These are phyloP conservation scores for Anomalospiza imberbis DNA, from an alignment of 2,797 vertebrate species.

Conservation along the genomic window DNA sequence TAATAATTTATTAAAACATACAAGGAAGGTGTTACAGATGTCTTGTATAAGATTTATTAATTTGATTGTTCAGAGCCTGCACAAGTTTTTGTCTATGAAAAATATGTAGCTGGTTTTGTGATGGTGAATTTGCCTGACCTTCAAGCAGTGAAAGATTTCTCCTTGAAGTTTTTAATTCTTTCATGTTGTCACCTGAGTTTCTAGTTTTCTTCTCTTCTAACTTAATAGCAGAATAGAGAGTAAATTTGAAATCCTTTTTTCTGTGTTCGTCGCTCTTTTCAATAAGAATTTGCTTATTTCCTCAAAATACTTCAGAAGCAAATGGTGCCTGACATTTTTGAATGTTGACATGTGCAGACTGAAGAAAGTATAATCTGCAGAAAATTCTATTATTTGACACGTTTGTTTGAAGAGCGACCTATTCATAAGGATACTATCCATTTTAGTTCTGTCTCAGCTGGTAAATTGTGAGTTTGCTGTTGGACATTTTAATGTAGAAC, in stretches of 20 bases:
- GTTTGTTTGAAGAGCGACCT: not conserved
- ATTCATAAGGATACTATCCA: not conserved
- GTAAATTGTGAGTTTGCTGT: not conserved
- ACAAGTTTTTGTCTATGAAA: not conserved
- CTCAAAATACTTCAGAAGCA: not conserved
- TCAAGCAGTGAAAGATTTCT: not conserved
- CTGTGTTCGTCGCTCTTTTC: not conserved
- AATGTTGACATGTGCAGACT: not conserved
- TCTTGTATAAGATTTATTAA: not conserved
- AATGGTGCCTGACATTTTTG: not conserved
- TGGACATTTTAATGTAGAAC: not conserved
- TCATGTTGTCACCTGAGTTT: not conserved
- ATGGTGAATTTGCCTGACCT: not conserved
- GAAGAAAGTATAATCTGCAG: not conserved
- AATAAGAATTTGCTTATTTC: not conserved
- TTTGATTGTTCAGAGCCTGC: not conserved
- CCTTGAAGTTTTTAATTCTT: not conserved
- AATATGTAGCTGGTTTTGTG: not conserved
- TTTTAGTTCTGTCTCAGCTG: not conserved
- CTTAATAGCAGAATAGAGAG: not conserved
- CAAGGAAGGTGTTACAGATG: not conserved
- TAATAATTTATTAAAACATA: not conserved
- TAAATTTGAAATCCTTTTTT: not conserved
- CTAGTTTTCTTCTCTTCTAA: not conserved
- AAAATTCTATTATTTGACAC: not conserved